Base-by-base conservation (phyloP, 2,888 invertebrate species). In the Latrodectus elegans region DNA sequence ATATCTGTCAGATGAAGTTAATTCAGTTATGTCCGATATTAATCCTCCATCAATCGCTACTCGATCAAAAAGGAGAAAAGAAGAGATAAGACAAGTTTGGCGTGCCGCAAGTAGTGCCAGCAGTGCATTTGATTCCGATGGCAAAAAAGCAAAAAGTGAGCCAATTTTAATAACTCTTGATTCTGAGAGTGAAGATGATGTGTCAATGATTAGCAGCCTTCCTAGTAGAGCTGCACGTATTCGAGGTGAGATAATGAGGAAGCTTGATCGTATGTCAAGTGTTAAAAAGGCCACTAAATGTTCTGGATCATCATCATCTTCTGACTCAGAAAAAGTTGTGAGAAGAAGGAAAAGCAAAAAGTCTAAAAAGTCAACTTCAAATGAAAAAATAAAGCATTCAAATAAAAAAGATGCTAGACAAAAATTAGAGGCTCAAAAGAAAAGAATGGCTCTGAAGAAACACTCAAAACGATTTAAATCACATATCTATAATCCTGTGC, bases 111-210 rank as follows among this genome's bases (percentile, higher is more conserved):
- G 86, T 14, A 81, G 67, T 53, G 55, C 64, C 4, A 81, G 86
- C 60, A 81, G 80, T 55, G 53, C 71, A 26, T 8, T 76, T 15
- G 81, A 81, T 12, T 87, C 86, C 12, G 86, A 87, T 60, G 38
- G 15, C 12, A 55, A 80, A 60, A 82, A 81, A 60, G 72, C 86
- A n/a, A 72, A 77, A 71, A 87, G 86, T 77, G 86, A 87, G 49
- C 86, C 86, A 1, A 81, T 87, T 60, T 77, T 87, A 15, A 87
- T 87, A 64, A 81, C 81, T 49, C 10, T 87, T 38, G 86, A 87
- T 73, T 87, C 86, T 11, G 86, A 87, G 49, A 87, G 81, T 51
- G 77, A 77, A 8, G 67, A 74, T 68, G 81, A 72, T 67, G 65
- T 67, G 4, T 73, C 86, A 9, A 14, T 55, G 8, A 17, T 79